Percentiles rank a stretch among this genome's conserved stretches.
These are phyloP conservation scores for Diabrotica undecimpunctata DNA, from an alignment of 1,140 invertebrate genomes.

Conservation along the genomic window DNA sequence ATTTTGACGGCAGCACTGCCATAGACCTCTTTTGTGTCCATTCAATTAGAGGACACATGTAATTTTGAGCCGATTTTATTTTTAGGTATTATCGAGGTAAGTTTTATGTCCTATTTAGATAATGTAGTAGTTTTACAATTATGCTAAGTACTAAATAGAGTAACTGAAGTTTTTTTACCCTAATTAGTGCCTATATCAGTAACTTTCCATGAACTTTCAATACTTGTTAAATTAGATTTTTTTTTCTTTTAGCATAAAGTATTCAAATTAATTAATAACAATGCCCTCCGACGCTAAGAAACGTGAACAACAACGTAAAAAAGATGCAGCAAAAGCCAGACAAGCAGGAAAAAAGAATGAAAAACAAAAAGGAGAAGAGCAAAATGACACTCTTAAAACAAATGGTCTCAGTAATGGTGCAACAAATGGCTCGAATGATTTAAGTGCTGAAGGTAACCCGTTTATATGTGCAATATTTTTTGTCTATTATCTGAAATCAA, in stretches of 20 bases:
- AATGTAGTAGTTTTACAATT: neutral
- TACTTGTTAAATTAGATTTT: no score
- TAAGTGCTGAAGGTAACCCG: slow-evolving; percentile 53
- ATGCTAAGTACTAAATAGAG: neutral
- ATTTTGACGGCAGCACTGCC: no score
- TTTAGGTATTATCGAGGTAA: slow-evolving; percentile 14
- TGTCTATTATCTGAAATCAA: no score
- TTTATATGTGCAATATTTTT: neutral
- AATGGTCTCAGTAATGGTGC: slow-evolving; percentile 30
- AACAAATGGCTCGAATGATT: slow-evolving; percentile 47
- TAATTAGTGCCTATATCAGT: neutral
- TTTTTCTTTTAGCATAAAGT: neutral
- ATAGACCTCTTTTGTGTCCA: neutral
- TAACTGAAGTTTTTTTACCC: neutral
- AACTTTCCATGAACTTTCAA: no score
- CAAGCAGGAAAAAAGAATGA: slow-evolving; percentile 62
- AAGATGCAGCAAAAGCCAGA: slow-evolving; percentile 84
- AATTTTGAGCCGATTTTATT: slow-evolving; percentile 17
- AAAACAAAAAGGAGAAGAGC: slow-evolving; percentile 54
- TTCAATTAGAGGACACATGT: slow-evolving; percentile 16
- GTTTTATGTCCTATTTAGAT: neutral
- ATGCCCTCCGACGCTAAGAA: slow-evolving; percentile 99
- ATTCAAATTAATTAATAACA: slow-evolving; percentile 10
- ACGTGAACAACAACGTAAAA: slow-evolving; percentile 94
- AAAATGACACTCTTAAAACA: slow-evolving; percentile 50